phyloP scores from a whole-genome alignment of 2,113 vertebrate genomes.

The human (Homo sapiens) region DNA sequence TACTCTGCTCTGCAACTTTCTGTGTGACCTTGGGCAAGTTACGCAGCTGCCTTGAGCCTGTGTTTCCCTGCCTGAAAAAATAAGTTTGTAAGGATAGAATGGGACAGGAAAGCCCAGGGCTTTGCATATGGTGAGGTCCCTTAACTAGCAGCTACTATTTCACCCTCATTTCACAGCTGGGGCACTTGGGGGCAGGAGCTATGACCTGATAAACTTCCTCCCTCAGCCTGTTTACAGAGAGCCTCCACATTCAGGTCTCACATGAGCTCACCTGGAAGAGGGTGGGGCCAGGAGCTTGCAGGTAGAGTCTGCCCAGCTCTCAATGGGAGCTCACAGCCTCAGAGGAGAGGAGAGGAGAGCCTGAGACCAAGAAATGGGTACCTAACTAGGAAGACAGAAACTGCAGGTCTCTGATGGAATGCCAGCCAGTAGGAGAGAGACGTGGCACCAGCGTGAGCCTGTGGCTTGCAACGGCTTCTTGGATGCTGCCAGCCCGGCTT shows the following conservation, averaged over 20 bases:
- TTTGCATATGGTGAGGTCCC: background rate
- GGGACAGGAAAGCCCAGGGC: background rate
- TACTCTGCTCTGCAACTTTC: background rate
- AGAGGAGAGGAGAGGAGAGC: background rate
- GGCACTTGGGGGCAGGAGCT: background rate
- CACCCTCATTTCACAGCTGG: background rate
- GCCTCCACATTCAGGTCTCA: background rate
- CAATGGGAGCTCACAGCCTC: background rate
- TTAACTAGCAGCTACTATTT: background rate
- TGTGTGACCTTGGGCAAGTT: background rate
- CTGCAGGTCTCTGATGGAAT: rapidly evolving
- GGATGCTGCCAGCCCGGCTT: background rate
- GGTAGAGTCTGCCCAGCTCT: background rate
- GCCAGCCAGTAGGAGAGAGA: background rate
- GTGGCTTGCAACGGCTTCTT: background rate
- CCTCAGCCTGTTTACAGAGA: background rate
- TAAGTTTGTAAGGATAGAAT: background rate
- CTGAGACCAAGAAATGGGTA: background rate
- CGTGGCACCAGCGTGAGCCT: rapidly evolving
- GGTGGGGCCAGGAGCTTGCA: background rate
- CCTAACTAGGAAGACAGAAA: background rate
- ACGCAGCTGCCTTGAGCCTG: background rate
- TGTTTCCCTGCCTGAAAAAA: background rate
- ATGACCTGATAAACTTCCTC: background rate
- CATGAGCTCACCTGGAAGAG: background rate